phyloP scores from a whole-genome alignment of 2,797 vertebrate genomes.

The Forpus xanthops region DNA sequence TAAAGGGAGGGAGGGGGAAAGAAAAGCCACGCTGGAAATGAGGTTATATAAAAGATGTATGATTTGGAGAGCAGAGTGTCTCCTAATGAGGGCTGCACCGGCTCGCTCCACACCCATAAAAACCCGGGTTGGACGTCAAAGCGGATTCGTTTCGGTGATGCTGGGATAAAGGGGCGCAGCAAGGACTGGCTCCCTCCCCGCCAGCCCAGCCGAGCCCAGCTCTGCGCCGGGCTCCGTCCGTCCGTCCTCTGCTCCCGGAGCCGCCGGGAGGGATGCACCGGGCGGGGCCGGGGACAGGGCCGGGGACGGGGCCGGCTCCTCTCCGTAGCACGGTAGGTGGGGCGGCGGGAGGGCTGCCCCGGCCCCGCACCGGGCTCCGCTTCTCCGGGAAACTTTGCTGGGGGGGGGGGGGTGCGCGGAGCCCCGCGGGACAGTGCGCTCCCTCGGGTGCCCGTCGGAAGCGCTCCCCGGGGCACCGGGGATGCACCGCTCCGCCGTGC shows the following conservation, averaged over 20 bases:
- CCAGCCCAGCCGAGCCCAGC: conserved; percentile 78
- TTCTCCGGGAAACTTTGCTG: conserved; percentile 12
- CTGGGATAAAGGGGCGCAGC: conserved; percentile 80
- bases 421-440: neutral
- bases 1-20: neutral
- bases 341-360: neutral
- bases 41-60: conserved; percentile 81
- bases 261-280: neutral
- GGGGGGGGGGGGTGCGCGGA: neutral
- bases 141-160: conserved; percentile 76
- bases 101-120: conserved; percentile 79
- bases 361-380: neutral
- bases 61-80: conserved; percentile 69
- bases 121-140: conserved; percentile 79
- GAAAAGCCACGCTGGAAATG: conserved; percentile 68
- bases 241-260: neutral
- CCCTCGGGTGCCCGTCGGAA: neutral
- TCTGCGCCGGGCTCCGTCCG: conserved; percentile 65
- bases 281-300: neutral
- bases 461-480: neutral
- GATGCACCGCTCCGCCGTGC: neutral
- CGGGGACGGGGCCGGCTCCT: neutral
- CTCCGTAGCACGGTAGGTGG: conserved; percentile 32
- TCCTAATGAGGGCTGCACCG: conserved; percentile 78
- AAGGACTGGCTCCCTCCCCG: conserved; percentile 81